Percentiles rank a stretch among this genome's conserved stretches.
These are phyloP conservation scores for Ditula angustiorana DNA, from an alignment of 2,888 invertebrate species.

Conservation along the genomic window DNA sequence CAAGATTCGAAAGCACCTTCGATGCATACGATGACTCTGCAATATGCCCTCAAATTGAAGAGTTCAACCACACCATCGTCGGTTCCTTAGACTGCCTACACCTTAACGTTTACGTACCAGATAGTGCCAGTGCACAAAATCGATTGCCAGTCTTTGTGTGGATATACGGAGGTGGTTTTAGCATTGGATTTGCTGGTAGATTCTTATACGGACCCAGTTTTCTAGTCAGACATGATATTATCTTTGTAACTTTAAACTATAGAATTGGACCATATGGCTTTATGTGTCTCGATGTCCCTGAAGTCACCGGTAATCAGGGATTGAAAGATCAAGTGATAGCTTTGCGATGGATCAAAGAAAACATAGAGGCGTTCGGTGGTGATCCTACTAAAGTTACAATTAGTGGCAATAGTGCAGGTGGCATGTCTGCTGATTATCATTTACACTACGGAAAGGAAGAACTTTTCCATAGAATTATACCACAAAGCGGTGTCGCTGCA, in stretches of 20 bases:
- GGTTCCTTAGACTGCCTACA: constrained; percentile 84
- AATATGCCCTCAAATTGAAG: constrained; percentile 56
- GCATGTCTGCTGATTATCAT: constrained; percentile 11
- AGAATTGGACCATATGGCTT: constrained; percentile 38
- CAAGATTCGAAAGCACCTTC: constrained; percentile 52
- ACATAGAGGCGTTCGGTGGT: constrained; percentile 41
- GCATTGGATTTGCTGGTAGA: constrained; percentile 57
- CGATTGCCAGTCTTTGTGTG: constrained; percentile 65
- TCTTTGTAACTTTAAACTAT: constrained; percentile 51
- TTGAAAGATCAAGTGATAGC: constrained; percentile 40
- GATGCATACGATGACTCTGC: constrained; percentile 55
- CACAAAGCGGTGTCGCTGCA: constrained; percentile 22
- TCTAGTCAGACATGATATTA: constrained; percentile 57
- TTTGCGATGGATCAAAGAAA: constrained; percentile 36
- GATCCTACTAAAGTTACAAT: constrained; percentile 33
- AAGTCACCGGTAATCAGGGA: constrained; percentile 41
- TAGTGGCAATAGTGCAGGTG: constrained; percentile 39
- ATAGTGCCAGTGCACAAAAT: constrained; percentile 45
- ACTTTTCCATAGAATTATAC: constrained; percentile 27
- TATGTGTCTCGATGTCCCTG: constrained; percentile 29
- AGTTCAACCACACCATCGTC: constrained; percentile 50
- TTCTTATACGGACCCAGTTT: constrained; percentile 55
- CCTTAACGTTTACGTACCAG: constrained; percentile 86
- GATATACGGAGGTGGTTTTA: constrained; percentile 70
- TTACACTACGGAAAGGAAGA: constrained; percentile 4